Evolutionary conservation across 2,888 invertebrate species (phyloP).

Genomic region (Tenthredo notha): DNA sequence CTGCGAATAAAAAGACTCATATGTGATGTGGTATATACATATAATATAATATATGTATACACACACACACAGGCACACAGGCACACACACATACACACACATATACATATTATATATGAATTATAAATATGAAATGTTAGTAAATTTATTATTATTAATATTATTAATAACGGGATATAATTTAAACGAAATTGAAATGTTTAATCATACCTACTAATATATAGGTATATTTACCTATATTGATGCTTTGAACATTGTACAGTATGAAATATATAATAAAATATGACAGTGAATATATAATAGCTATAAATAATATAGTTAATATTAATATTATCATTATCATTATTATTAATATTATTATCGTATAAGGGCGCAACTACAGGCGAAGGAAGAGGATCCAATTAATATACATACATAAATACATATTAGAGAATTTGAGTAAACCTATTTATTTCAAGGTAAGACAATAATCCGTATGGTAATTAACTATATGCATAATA

Average conservation of each 20-base stretch:
- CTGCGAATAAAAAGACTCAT: too few relatives aligned
- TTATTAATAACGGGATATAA: slow-evolving; percentile 4
- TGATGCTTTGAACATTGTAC: slow-evolving; percentile 70
- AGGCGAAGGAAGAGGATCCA: slow-evolving; percentile 30
- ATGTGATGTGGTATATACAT: background rate
- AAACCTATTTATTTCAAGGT: slow-evolving; percentile 26
- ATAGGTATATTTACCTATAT: background rate
- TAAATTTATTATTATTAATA: background rate
- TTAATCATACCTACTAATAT: background rate
- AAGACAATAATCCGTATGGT: slow-evolving; percentile 5
- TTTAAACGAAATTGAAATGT: background rate
- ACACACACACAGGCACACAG: background rate
- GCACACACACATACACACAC: background rate
- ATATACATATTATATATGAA: background rate
- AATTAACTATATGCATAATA: slow-evolving; percentile 1
- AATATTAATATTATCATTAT: background rate
- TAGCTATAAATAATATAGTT: background rate
- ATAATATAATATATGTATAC: background rate
- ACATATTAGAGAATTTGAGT: slow-evolving; percentile 31
- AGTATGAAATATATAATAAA: slow-evolving; percentile 67
- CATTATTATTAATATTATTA: background rate
- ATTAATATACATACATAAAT: slow-evolving; percentile 24
- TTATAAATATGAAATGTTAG: background rate
- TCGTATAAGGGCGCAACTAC: slow-evolving; percentile 6
- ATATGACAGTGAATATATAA: slow-evolving; percentile 51